Conservation (phyloP, 1,140 invertebrate genomes). For the Phymorhynchus buccinoides region DNA sequence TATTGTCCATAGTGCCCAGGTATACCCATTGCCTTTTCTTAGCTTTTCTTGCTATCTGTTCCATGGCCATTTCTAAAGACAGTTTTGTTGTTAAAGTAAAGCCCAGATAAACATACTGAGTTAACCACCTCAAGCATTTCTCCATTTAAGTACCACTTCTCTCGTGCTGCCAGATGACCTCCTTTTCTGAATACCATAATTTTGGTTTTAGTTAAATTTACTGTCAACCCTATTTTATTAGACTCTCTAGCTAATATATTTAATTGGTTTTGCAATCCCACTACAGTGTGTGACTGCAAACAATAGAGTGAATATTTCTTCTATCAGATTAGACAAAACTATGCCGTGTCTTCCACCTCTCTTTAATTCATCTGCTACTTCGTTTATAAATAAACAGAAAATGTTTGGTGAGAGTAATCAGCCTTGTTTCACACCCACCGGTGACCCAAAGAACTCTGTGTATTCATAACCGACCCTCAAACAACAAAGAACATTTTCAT, state of each 20-base stretch:
- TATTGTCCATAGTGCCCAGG: background rate
- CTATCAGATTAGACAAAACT: background rate
- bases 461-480: background rate
- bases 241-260: background rate
- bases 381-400: conserved; percentile 4
- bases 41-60: background rate
- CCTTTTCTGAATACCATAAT: background rate
- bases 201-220: background rate
- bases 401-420: background rate
- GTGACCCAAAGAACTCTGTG: conserved; percentile 4
- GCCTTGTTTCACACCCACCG: background rate
- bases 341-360: background rate
- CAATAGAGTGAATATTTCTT: conserved; percentile 5
- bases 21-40: background rate
- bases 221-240: background rate
- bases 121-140: background rate
- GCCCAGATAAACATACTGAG: conserved; percentile 2
- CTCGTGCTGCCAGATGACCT: background rate
- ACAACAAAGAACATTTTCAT: conserved; percentile 11
- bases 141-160: conserved; percentile 10
- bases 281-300: background rate
- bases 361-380: conserved; percentile 3
- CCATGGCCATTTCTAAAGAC: background rate
- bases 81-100: background rate
- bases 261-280: background rate